Conservation (phyloP, 2,888 invertebrate genomes). For the Polietes domitor region DNA sequence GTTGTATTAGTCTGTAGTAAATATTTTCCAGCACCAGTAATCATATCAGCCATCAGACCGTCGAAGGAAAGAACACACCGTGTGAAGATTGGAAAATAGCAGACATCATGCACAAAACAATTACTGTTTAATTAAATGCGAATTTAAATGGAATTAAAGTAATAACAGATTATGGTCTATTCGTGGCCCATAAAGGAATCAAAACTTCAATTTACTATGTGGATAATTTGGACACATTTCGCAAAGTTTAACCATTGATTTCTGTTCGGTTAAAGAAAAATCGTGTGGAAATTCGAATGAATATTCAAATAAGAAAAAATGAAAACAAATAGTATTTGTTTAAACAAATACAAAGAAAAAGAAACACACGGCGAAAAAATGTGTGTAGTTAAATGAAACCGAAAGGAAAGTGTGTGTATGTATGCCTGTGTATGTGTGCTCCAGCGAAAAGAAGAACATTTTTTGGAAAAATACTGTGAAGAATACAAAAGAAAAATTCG, state of each 20-base stretch:
- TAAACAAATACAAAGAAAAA: background rate
- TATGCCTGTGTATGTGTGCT: background rate
- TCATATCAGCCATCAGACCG: constrained; percentile 24
- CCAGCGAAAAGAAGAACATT: constrained; percentile 1
- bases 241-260: background rate
- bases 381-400: constrained; percentile 14
- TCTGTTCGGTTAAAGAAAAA: background rate
- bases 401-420: background rate
- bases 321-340: constrained; percentile 11
- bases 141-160: background rate
- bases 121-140: background rate
- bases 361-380: background rate
- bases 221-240: background rate
- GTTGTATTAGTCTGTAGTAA: constrained; percentile 27
- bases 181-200: background rate
- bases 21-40: constrained; percentile 12
- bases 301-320: background rate
- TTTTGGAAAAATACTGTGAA: constrained; percentile 44
- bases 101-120: constrained; percentile 33
- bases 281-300: background rate
- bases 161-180: background rate
- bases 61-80: background rate
- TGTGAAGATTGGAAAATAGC: background rate
- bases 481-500: constrained; percentile 1
- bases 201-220: background rate